Evolutionary conservation across 2,797 vertebrate species (phyloP).

Genomic region (Sebastes oblongus): DNA sequence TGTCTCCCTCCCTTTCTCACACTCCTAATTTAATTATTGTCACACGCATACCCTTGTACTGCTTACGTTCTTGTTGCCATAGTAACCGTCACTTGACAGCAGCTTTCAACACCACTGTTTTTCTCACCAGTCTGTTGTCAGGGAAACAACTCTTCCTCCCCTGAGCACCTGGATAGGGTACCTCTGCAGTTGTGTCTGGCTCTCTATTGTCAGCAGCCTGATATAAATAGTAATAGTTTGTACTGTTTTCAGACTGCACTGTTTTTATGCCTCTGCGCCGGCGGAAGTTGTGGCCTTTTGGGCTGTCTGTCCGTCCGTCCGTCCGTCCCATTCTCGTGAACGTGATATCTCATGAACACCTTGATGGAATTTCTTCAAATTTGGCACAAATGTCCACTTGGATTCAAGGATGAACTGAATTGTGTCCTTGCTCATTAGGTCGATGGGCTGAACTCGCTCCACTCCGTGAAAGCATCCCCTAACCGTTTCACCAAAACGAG

Average conservation of each 20-base stretch:
- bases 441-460: slow-evolving; percentile 95
- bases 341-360: not conserved
- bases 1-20: slow-evolving; percentile 5
- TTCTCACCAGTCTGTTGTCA: slow-evolving; percentile 57
- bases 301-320: not conserved
- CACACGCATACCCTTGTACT: slow-evolving; percentile 2
- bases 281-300: no score
- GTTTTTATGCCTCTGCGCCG: not conserved
- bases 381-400: not conserved
- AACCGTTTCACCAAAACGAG: slow-evolving; percentile 99
- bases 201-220: slow-evolving; percentile 27
- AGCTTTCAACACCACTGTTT: slow-evolving; percentile 18
- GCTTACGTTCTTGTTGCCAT: slow-evolving; percentile 34
- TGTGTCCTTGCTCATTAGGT: slow-evolving; percentile 76
- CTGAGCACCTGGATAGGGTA: slow-evolving; percentile 31
- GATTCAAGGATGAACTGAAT: not conserved
- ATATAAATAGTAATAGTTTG: slow-evolving; percentile 35
- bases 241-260: not conserved
- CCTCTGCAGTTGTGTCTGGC: slow-evolving; percentile 42
- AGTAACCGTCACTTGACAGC: slow-evolving; percentile 60
- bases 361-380: not conserved
- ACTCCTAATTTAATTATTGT: slow-evolving; percentile 28
- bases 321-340: not conserved
- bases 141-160: slow-evolving; percentile 51
- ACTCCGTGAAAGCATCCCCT: slow-evolving; percentile 95